Percentiles rank a stretch among this genome's conserved stretches.
Evolutionary conservation across 2,113 vertebrate species (phyloP).

Genomic region (Neoarius graeffei): DNA sequence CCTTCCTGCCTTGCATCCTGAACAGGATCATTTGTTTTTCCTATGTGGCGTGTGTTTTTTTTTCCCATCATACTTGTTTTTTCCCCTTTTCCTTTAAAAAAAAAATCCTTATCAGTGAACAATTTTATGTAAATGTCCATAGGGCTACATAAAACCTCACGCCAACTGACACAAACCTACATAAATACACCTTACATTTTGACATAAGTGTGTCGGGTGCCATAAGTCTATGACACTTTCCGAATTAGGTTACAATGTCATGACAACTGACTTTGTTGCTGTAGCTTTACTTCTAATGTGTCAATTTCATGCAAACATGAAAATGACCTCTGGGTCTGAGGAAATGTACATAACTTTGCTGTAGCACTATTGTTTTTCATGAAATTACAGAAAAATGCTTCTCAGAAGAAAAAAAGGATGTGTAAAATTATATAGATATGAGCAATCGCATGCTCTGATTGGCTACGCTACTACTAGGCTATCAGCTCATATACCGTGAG

Average conservation of each 20-base stretch:
- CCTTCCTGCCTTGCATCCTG: slow-evolving; percentile 31
- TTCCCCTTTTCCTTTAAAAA: not conserved
- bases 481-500: too few species aligned
- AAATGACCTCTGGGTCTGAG: not conserved
- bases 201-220: not conserved
- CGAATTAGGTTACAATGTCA: not conserved
- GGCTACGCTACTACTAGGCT: too few species aligned
- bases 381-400: not conserved
- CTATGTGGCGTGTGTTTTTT: not conserved
- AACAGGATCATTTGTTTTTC: slow-evolving; percentile 9
- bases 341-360: not conserved
- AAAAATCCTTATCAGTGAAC: not conserved
- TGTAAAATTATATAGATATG: too few species aligned
- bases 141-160: not conserved
- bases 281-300: not conserved
- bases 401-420: not conserved
- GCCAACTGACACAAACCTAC: not conserved
- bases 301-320: not conserved
- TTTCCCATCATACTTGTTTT: not conserved
- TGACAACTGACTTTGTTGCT: not conserved
- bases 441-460: too few species aligned
- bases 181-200: not conserved
- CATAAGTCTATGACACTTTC: not conserved
- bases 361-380: not conserved
- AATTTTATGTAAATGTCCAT: not conserved